A percentile compares a stretch with the other conserved stretches of the same genome.
These are phyloP conservation scores for Fopius arisanus DNA, from an alignment of 1,140 invertebrate species.

Conservation along the genomic window DNA sequence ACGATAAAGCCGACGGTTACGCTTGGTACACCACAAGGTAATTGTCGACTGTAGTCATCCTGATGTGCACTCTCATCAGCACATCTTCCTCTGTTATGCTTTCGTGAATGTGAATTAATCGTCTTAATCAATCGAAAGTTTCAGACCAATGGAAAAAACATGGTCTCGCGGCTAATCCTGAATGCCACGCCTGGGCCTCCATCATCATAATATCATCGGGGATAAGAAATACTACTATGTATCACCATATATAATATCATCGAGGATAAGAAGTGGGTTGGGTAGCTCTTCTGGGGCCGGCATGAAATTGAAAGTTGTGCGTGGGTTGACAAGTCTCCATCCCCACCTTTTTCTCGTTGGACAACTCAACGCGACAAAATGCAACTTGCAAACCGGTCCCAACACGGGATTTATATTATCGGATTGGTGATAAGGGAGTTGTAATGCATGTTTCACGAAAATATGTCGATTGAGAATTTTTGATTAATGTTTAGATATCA, in stretches of 20 bases:
- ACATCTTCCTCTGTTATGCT: not conserved
- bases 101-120: not conserved
- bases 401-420: not conserved
- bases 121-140: not conserved
- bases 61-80: not conserved
- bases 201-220: slow-evolving; percentile 8
- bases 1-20: not conserved
- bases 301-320: slow-evolving; percentile 38
- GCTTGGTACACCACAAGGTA: not conserved
- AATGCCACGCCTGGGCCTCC: slow-evolving; percentile 13
- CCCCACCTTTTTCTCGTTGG: not conserved
- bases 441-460: not conserved
- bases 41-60: not conserved
- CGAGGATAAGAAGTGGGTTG: slow-evolving; percentile 31
- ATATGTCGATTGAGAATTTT: not conserved
- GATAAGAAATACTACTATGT: slow-evolving; percentile 16
- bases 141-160: not conserved
- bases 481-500: not conserved
- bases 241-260: not conserved
- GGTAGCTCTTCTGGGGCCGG: slow-evolving; percentile 8
- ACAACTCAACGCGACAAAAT: not conserved
- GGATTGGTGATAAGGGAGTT: not conserved
- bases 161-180: not conserved
- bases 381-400: not conserved
- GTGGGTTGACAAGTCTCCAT: slow-evolving; percentile 35